Conservation (phyloP, 2,888 invertebrate species). For the Eupithecia subfuscata region DNA sequence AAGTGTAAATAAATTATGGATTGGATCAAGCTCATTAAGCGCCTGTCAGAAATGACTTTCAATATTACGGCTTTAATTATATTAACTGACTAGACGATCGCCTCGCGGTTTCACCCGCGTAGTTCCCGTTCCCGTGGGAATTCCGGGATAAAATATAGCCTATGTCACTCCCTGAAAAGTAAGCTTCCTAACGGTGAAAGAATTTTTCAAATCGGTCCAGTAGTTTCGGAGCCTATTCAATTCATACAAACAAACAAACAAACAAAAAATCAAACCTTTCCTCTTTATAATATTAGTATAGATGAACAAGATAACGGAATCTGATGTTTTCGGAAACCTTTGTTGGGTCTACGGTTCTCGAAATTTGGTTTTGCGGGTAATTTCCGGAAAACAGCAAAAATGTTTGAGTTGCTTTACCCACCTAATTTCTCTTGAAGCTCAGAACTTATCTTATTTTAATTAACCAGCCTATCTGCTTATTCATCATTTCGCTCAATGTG, state of each 20-base stretch:
- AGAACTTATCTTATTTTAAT: not conserved
- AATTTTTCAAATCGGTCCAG: too few relatives aligned
- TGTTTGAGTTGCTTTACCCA: not conserved
- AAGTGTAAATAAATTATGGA: not conserved
- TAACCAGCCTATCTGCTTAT: not conserved
- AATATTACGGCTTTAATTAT: conserved; percentile 1
- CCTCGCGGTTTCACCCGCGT: too few relatives aligned
- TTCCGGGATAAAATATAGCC: too few relatives aligned
- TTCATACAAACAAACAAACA: too few relatives aligned
- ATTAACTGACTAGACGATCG: too few relatives aligned
- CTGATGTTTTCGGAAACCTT: not conserved
- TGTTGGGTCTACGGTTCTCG: not conserved
- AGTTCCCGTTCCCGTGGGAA: too few relatives aligned
- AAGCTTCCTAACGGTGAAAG: too few relatives aligned
- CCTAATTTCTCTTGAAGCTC: not conserved
- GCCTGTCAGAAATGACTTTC: not conserved
- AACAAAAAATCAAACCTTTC: too few relatives aligned
- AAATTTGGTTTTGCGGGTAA: not conserved
- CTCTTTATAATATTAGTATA: too few relatives aligned
- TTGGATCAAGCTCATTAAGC: not conserved
- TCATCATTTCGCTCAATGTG: too few relatives aligned
- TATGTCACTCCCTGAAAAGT: too few relatives aligned
- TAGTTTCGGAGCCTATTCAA: too few relatives aligned
- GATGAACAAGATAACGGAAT: not conserved
- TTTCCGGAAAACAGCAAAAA: not conserved